Base-by-base conservation (phyloP, 1,140 invertebrate genomes). In the Epicauta chinensis region DNA sequence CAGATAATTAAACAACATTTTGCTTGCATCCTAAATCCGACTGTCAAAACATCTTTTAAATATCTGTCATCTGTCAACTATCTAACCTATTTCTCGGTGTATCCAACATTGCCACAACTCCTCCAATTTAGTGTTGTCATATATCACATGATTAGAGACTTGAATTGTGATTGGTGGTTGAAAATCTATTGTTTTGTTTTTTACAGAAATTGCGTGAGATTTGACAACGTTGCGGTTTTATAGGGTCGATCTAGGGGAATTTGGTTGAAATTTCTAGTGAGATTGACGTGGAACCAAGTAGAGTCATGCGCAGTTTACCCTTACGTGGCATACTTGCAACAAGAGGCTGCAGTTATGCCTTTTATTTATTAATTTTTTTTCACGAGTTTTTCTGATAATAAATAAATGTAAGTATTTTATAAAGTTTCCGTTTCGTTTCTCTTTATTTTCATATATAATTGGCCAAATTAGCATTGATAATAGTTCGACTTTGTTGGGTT, bases 291-390 rank as follows among this genome's bases (percentile, higher is more conserved):
- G 67, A 69, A 55, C 63, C 64, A 66, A 68, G 66, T 51, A 57
- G 50, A 56, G 71, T 76, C 73, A 23, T 77, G 77, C 75, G 76
- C 69, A 70, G 60, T 74, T 60, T 62, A 62, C 67, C 76, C 75
- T 79, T 80, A 80, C 78, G 77, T 80, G 77, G 78, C 78, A 79
- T 64, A 70, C 62, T 65, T 69, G 59, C 60, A 66, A 56, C 60
- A 51, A 59, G 62, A 63, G 53, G 66, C 65, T 59, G 58, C 63
- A 62, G 57, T 68, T 61, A 69, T 67, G 66, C 47, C 64, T 67
- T 67, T 66, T 71, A 66, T 61, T 69, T 63, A 47, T 68, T 71
- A 63, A 66, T 60, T 61, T 62, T 59, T 70, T 60, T 42, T 23
- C 23, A 23, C 51, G 51, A 56, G 47, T 63, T 64, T 62, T 72